Evolutionary conservation across 2,797 vertebrate genomes (phyloP).

Genomic region (Acestrorhynchus altus): DNA sequence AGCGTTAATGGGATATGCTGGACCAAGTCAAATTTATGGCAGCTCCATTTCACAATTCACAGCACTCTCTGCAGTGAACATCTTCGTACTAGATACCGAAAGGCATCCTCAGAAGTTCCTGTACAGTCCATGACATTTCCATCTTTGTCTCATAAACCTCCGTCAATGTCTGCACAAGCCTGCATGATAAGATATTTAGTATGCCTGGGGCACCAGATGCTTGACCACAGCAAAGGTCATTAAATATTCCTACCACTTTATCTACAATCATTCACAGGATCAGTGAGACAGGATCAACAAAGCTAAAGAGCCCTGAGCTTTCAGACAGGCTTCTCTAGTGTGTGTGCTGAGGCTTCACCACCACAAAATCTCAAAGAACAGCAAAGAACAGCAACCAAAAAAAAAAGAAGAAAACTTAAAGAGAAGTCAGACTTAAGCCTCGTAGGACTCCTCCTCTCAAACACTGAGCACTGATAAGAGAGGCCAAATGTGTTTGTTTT

Average conservation of each 20-base stretch:
- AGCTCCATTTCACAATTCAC: too few species aligned
- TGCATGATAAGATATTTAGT: background rate
- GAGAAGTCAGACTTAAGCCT: background rate
- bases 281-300: background rate
- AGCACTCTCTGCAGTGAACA: too few species aligned
- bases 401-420: background rate
- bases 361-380: constrained; percentile 1
- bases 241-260: background rate
- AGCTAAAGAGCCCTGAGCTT: background rate
- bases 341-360: background rate
- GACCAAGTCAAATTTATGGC: too few species aligned
- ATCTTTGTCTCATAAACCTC: too few species aligned
- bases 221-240: background rate
- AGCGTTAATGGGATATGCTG: too few species aligned
- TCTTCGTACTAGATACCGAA: too few species aligned
- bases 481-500: constrained; percentile 4
- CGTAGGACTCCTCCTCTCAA: constrained; percentile 2
- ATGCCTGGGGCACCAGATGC: background rate
- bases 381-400: too few species aligned
- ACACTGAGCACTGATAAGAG: constrained; percentile 18
- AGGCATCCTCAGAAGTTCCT: too few species aligned
- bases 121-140: too few species aligned
- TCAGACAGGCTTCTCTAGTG: background rate
- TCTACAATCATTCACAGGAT: background rate
- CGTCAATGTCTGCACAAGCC: too few species aligned